Conservation (phyloP, 2,888 invertebrate species). For the Aleiodes testaceus region DNA sequence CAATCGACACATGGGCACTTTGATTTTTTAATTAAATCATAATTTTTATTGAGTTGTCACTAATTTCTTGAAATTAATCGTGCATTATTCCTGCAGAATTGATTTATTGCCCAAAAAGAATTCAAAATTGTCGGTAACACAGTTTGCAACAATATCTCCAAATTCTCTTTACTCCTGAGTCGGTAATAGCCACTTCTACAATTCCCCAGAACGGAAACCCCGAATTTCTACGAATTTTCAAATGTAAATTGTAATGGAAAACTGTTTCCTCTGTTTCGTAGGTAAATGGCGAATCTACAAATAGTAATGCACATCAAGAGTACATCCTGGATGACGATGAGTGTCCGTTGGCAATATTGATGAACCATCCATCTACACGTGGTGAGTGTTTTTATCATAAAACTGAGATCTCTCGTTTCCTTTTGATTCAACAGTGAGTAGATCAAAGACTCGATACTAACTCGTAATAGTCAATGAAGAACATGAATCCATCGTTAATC, state of each 20-base stretch:
- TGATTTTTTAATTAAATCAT: too few relatives aligned
- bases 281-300: constrained; percentile 74
- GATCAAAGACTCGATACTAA: too few relatives aligned
- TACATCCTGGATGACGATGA: constrained; percentile 97
- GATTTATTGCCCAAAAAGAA: too few relatives aligned
- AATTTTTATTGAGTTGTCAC: too few relatives aligned
- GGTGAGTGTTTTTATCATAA: constrained; percentile 78
- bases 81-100: neutral
- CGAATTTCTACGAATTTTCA: constrained; percentile 7
- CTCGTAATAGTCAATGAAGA: too few relatives aligned
- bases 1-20: neutral
- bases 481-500: too few relatives aligned
- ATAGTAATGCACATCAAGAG: constrained; percentile 83
- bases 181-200: neutral
- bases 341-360: constrained; percentile 94
- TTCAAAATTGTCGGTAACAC: neutral
- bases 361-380: constrained; percentile 89
- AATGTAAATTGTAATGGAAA: constrained; percentile 13
- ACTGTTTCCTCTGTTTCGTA: constrained; percentile 51
- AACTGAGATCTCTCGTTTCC: neutral
- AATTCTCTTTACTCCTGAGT: neutral
- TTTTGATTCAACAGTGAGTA: too few relatives aligned
- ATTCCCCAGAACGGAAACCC: constrained; percentile 40
- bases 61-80: too few relatives aligned
- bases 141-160: neutral